Evolutionary conservation across 23 tunicate species (phyloP).

Genomic region (Styela plicata): DNA sequence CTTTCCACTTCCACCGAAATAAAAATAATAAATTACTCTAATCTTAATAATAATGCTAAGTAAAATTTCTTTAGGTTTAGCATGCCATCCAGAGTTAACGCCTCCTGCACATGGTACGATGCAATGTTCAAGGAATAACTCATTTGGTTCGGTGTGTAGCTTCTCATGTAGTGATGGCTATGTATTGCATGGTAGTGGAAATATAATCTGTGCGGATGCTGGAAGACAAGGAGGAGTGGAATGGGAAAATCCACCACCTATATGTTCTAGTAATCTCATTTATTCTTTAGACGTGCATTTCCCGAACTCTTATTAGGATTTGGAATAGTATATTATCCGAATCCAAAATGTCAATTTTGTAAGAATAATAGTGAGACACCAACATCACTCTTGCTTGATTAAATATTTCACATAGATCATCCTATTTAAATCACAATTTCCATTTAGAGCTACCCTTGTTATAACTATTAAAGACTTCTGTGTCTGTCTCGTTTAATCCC

Average conservation of each 20-base stretch:
- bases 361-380: no score
- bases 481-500: no score
- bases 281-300: neutral
- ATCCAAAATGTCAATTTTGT: no score
- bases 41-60: no score
- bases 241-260: slow-evolving; percentile 11
- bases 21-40: no score
- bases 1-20: no score
- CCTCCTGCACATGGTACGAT: slow-evolving; percentile 8
- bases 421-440: no score
- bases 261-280: slow-evolving; percentile 7
- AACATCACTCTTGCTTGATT: no score
- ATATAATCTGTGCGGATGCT: slow-evolving; percentile 9
- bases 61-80: slow-evolving; percentile 6
- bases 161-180: slow-evolving; percentile 12
- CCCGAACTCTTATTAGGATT: neutral
- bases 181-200: slow-evolving; percentile 9
- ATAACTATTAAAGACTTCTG: no score
- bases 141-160: slow-evolving; percentile 15
- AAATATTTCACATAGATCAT: no score
- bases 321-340: neutral
- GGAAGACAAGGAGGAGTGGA: neutral
- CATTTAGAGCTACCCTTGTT: no score
- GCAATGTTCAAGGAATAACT: neutral
- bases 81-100: neutral